Conservation (phyloP, 2,797 vertebrate genomes). For the Gallinago solitaria region DNA sequence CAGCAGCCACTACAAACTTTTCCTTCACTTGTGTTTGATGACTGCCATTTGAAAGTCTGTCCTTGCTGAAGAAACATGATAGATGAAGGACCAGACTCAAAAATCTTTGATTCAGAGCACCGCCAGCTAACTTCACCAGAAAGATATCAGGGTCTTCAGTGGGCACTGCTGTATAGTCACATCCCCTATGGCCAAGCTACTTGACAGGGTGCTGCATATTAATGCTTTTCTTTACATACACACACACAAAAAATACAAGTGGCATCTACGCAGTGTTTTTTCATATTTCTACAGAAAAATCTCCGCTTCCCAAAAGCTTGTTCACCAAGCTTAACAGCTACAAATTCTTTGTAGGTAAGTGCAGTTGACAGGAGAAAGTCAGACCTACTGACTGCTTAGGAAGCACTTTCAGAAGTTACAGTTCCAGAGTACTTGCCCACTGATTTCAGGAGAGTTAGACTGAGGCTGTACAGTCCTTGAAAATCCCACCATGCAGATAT, state of each 20-base stretch:
- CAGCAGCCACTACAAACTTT: background rate
- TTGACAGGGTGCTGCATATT: background rate
- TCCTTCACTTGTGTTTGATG: accelerated
- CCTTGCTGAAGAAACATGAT: background rate
- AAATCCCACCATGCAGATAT: background rate
- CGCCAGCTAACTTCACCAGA: background rate
- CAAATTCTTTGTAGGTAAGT: background rate
- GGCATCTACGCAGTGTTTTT: background rate
- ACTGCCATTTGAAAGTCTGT: background rate
- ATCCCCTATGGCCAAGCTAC: background rate
- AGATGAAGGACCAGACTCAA: background rate
- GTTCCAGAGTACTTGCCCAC: background rate
- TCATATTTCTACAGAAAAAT: background rate
- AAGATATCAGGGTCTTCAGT: background rate
- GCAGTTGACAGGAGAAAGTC: background rate
- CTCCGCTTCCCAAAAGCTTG: background rate
- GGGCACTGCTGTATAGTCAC: background rate
- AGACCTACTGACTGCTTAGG: background rate
- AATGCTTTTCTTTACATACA: background rate
- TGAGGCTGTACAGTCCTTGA: background rate
- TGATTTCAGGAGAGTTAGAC: background rate
- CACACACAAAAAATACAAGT: background rate
- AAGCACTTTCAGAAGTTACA: background rate
- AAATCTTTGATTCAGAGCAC: background rate
- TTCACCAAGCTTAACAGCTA: background rate